Conservation (phyloP, 2,113 vertebrate genomes). For the Otolemur garnettii region DNA sequence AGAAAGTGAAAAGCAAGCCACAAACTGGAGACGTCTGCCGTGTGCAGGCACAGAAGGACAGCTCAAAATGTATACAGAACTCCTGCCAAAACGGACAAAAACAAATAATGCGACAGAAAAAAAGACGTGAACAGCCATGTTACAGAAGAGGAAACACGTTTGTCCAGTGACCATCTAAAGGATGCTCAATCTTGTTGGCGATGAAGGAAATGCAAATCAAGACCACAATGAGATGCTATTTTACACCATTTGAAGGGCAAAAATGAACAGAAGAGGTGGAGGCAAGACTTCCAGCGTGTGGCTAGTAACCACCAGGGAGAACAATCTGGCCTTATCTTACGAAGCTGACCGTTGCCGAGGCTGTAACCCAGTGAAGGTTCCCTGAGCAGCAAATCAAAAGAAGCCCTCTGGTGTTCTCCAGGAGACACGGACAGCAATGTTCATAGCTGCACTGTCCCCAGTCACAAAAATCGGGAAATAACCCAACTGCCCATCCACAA, state of each 20-base stretch:
- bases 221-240: constrained; percentile 7
- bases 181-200: background rate
- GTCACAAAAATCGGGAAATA: background rate
- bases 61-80: background rate
- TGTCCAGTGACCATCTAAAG: background rate
- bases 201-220: constrained; percentile 53
- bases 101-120: background rate
- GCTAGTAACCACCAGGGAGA: background rate
- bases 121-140: background rate
- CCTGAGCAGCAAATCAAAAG: background rate
- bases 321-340: background rate
- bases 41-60: background rate
- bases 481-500: background rate
- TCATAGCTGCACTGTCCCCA: background rate
- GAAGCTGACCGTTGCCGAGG: background rate
- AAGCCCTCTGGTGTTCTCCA: background rate
- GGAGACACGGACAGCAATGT: background rate
- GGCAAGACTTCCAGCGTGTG: background rate
- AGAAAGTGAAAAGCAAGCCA: constrained; percentile 74
- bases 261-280: background rate
- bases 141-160: background rate
- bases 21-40: background rate
- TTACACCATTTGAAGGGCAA: background rate
- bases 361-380: background rate
- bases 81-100: background rate